Base-by-base conservation (phyloP, 2,888 invertebrate species). In the Laspeyria flexula region DNA sequence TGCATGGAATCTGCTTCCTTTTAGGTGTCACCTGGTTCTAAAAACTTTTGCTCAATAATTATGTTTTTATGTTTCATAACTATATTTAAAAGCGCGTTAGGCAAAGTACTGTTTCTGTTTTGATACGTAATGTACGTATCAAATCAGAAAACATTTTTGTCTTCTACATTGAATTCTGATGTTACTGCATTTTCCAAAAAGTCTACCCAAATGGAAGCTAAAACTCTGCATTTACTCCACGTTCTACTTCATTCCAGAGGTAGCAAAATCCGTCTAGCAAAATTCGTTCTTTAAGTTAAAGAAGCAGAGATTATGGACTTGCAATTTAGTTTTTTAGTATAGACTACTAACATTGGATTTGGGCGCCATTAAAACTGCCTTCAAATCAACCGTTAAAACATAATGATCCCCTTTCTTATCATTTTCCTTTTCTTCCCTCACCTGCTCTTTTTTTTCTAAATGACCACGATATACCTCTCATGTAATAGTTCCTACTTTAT, bases 241-340 rank as follows among this genome's bases (percentile, higher is more conserved):
- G 55, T 49, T 62, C 55, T 5, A 23, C 40, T 54, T 62, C 54
- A 16, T 56, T 58, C 58, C 58, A 62, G 15, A 62, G 7, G 38
- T 29, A 60, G 44, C 54, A 60, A 25, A 31, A 59, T 2, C 55
- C 60, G 45, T 60, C 50, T n/a, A n/a, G n/a, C n/a, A n/a, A n/a
- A n/a, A n/a, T 33, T 58, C 54, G 12, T 46, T 60, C 12, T 48
- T 57, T 13, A 44, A 39, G 29, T 44, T 41, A 13, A 35, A 48
- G 40, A 52, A 50, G 30, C 45, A 46, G 11, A 50, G 34, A 13
- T 58, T 55, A 39, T 58, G 55, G 27, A 60, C 38, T 52, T 52
- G 41, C 25, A 58, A 48, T 33, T 61, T 61, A 9, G 58, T 58
- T 61, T 44, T 58, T 11, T 61, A 58, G 33, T 58, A 58, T 11